phyloP scores from a whole-genome alignment of 1,140 invertebrate species.

The Drosophila lowei region DNA sequence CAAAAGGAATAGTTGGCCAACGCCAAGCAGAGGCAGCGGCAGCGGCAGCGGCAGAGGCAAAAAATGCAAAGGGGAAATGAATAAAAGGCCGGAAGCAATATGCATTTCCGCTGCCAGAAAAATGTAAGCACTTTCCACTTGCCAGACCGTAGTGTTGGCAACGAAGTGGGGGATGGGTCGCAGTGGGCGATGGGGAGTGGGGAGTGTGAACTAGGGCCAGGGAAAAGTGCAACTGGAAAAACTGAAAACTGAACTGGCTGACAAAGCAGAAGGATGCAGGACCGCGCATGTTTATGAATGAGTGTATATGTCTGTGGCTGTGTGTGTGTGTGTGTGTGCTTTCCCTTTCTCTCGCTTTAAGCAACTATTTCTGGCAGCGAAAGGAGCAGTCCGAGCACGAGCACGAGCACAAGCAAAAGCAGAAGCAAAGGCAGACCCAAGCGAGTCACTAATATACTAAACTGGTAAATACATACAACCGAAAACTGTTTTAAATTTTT shows the following conservation, averaged over 20 bases:
- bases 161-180: background rate
- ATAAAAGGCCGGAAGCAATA: slow-evolving; percentile 70
- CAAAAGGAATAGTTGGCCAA: slow-evolving; percentile 28
- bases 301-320: background rate
- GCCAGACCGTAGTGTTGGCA: slow-evolving; percentile 18
- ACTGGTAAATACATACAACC: slow-evolving; percentile 31
- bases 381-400: no score
- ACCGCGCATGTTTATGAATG: slow-evolving; percentile 48
- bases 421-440: background rate
- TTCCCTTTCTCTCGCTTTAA: slow-evolving; percentile 20
- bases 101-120: slow-evolving; percentile 77
- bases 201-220: slow-evolving; percentile 23
- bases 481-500: slow-evolving; percentile 56
- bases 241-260: slow-evolving; percentile 11
- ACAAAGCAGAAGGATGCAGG: slow-evolving; percentile 9
- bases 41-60: slow-evolving; percentile 38
- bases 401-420: no score
- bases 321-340: slow-evolving; percentile 14
- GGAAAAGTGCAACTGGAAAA: slow-evolving; percentile 51
- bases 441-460: slow-evolving; percentile 38
- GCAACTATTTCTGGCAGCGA: slow-evolving; percentile 7
- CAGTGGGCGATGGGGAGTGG: background rate
- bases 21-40: slow-evolving; percentile 29
- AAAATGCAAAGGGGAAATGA: slow-evolving; percentile 53
- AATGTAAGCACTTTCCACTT: slow-evolving; percentile 72